Evolutionary conservation across 2,113 vertebrate genomes (phyloP).

Genomic region (Chaenogobius annularis): DNA sequence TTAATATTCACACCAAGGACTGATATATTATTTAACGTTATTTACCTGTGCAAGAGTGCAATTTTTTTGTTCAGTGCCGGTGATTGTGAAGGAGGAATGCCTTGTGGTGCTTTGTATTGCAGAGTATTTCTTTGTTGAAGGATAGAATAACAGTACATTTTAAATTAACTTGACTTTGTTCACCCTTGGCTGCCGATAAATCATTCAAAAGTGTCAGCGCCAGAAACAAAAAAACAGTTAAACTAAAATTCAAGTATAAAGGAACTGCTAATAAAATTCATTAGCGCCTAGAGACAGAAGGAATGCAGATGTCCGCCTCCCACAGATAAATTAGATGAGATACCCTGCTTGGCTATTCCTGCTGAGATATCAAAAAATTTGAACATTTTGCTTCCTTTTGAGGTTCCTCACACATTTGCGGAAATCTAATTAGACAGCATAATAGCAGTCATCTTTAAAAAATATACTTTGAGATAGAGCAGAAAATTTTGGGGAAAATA

Average conservation of each 20-base stretch:
- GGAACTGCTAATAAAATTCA: slow-evolving; percentile 58
- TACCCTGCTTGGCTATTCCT: slow-evolving; percentile 43
- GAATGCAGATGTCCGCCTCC: slow-evolving; percentile 52
- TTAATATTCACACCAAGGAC: slow-evolving; percentile 37
- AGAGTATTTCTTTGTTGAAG: slow-evolving; percentile 28
- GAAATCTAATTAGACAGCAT: not conserved
- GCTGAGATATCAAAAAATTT: slow-evolving; percentile 46
- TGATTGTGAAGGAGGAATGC: slow-evolving; percentile 16
- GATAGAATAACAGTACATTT: slow-evolving; percentile 30
- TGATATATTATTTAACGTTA: slow-evolving; percentile 38
- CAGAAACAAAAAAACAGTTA: not conserved
- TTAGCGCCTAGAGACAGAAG: slow-evolving; percentile 41
- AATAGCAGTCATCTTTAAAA: not conserved
- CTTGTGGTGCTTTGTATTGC: not conserved
- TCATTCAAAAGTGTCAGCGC: slow-evolving; percentile 19
- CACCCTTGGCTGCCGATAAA: slow-evolving; percentile 40
- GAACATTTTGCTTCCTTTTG: slow-evolving; percentile 56
- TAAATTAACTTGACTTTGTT: slow-evolving; percentile 32
- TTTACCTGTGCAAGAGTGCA: slow-evolving; percentile 11
- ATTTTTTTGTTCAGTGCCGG: slow-evolving; percentile 8
- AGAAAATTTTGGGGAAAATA: not conserved
- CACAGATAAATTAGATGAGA: slow-evolving; percentile 56
- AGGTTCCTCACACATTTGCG: slow-evolving; percentile 32
- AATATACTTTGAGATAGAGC: not conserved
- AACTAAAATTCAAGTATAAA: slow-evolving; percentile 23